These are phyloP conservation scores for Epizoanthus illoricatus DNA, from an alignment of 92 coral and sea anemone genomes.

Conservation along the genomic window DNA sequence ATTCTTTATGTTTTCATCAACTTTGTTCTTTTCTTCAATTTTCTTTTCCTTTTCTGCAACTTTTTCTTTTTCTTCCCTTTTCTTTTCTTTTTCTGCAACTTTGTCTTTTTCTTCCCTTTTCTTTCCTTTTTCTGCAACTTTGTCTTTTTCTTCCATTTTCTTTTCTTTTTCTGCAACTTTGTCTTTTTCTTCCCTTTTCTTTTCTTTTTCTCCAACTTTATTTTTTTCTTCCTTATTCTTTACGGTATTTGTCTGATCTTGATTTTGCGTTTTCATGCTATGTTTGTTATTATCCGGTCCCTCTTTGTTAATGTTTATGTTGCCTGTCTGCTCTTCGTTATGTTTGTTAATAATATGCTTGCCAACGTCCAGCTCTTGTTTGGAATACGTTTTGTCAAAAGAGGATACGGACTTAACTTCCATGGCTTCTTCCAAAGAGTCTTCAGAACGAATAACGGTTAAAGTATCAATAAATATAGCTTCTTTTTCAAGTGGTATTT, in stretches of 20 bases:
- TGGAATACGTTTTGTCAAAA: background rate
- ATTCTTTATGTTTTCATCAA: background rate
- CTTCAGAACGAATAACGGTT: background rate
- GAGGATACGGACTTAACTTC: background rate
- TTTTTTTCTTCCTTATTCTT: background rate
- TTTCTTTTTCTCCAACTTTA: background rate
- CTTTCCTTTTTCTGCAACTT: background rate
- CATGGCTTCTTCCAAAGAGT: background rate
- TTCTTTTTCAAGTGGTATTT: slow-evolving; percentile 58
- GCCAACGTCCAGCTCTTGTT: background rate
- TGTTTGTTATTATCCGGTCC: background rate
- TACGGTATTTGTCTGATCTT: background rate
- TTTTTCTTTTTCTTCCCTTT: background rate
- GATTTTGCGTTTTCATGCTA: too few relatives aligned
- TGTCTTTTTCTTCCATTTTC: background rate
- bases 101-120: background rate
- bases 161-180: background rate
- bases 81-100: too few relatives aligned
- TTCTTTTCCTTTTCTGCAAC: background rate
- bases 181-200: background rate
- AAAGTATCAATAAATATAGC: background rate
- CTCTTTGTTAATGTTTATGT: background rate
- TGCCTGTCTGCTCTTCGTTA: background rate
- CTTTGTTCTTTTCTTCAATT: background rate
- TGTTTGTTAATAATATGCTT: background rate